Base-by-base conservation (phyloP, 2,888 invertebrate species). In the Apotomis turbidana region DNA sequence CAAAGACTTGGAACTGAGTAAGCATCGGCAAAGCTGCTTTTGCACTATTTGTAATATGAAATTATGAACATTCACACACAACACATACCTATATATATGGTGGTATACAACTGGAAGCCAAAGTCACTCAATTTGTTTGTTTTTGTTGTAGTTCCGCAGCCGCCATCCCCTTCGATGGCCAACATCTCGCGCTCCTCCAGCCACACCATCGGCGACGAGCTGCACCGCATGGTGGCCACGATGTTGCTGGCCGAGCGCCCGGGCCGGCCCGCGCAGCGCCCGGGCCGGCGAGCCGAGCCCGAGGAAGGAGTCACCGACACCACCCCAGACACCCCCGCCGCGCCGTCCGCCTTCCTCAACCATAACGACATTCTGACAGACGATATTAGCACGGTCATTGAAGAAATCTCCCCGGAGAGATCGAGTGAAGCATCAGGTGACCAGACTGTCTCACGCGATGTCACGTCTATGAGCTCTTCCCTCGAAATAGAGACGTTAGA, bases 1-100 rank as follows among this genome's bases (percentile, higher is more conserved):
- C 2, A 78, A 71, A n/a, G 85, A 90, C 75, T 76, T 87, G 38
- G 86, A 88, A 60, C 70, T 87, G 15, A 79, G 90, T 89, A 78
- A 75, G 71, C 68, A 66, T 59, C 38, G 10, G 54, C 27, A 27
- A 27, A 27, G 27, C 27, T 27, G 27, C 27, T 27, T 27, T 27
- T 27, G 27, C 27, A 27, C 27, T 27, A 27, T 27, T 27, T 27
- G 27, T 27, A 27, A 27, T 27, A 27, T 27, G 2, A 1, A 27
- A 27, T 27, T 27, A 27, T 27, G 27, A 27, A 27, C 27, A 2
- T 27, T 27, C 27, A 27, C 27, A 27, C 27, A 27, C 27, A 27
- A 27, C 27, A 27, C 27, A 27, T 15, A 15, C 15, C 15, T 15
- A 1, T 1, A 15, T 1, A 15, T 15, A 1, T 27, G 15, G 15